Evolutionary conservation across 1,140 invertebrate species (phyloP).

Genomic region (Drosophila ohnishii): DNA sequence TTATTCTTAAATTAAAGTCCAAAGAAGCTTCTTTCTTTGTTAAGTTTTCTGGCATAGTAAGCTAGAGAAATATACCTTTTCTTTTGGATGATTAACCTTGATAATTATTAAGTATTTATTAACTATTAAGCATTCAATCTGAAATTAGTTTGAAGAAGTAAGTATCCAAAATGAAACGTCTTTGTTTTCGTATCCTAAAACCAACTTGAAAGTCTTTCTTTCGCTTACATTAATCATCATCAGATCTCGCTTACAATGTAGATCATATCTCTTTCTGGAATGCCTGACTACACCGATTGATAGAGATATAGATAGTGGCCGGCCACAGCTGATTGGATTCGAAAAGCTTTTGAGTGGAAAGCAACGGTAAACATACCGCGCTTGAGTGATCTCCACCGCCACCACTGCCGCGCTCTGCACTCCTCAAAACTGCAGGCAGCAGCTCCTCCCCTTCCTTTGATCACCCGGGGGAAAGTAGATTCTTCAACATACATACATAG

Average conservation of each 20-base stretch:
- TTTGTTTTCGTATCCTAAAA: neutral
- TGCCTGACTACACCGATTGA: constrained; percentile 18
- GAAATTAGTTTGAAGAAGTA: neutral
- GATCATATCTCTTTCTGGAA: constrained; percentile 13
- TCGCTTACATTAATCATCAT: constrained; percentile 11
- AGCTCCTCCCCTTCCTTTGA: constrained; percentile 27
- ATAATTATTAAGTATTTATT: neutral
- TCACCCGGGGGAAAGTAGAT: constrained; percentile 60
- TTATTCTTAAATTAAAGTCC: neutral
- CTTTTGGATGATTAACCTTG: neutral
- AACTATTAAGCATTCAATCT: neutral
- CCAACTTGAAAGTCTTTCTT: constrained; percentile 4
- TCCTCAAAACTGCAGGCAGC: constrained; percentile 1
- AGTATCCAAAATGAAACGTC: neutral
- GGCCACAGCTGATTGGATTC: constrained; percentile 44
- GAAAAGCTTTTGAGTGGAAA: constrained; percentile 38
- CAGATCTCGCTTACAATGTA: constrained; percentile 9
- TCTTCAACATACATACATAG: constrained; percentile 22
- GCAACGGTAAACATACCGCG: constrained; percentile 53
- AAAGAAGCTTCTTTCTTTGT: neutral
- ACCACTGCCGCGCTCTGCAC: neutral
- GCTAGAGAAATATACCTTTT: no score
- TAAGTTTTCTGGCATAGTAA: neutral
- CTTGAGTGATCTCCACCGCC: constrained; percentile 52
- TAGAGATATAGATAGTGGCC: constrained; percentile 20